Conservation (phyloP, 2,888 invertebrate genomes). For the Drosophila gaucha region DNA sequence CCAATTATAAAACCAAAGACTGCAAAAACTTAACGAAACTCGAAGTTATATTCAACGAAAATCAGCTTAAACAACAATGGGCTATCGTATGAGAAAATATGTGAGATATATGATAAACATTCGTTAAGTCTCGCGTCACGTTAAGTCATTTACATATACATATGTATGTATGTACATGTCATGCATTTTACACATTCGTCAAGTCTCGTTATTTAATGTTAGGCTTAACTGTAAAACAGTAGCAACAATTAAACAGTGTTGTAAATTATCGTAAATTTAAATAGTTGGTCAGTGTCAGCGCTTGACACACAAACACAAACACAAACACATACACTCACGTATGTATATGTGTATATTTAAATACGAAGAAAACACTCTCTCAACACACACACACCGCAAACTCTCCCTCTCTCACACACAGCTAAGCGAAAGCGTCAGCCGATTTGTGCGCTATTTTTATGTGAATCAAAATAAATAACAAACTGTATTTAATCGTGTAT, state of each 20-base stretch:
- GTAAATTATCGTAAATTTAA: conserved; percentile 48
- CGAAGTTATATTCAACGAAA: conserved; percentile 4
- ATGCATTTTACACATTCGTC: conserved; percentile 30
- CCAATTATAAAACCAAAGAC: no score
- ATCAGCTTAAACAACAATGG: conserved; percentile 37
- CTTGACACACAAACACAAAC: neutral
- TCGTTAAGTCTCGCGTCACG: conserved; percentile 43
- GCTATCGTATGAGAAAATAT: conserved; percentile 66
- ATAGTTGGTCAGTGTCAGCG: conserved; percentile 68
- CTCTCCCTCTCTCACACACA: conserved; percentile 3
- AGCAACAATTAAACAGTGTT: conserved; percentile 15
- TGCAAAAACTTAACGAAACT: conserved; percentile 13
- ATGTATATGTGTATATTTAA: neutral
- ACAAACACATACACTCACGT: neutral
- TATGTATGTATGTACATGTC: neutral
- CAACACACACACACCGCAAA: conserved; percentile 10
- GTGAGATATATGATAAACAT: conserved; percentile 56
- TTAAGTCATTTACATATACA: neutral
- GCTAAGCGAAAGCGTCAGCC: conserved; percentile 33
- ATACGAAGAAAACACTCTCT: neutral
- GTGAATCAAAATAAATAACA: conserved; percentile 66
- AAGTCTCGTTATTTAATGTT: conserved; percentile 52
- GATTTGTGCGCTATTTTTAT: conserved; percentile 78
- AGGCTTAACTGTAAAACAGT: conserved; percentile 17
- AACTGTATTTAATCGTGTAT: conserved; percentile 34